Base-by-base conservation (phyloP, 2,113 vertebrate species). In the Noctilio leporinus region DNA sequence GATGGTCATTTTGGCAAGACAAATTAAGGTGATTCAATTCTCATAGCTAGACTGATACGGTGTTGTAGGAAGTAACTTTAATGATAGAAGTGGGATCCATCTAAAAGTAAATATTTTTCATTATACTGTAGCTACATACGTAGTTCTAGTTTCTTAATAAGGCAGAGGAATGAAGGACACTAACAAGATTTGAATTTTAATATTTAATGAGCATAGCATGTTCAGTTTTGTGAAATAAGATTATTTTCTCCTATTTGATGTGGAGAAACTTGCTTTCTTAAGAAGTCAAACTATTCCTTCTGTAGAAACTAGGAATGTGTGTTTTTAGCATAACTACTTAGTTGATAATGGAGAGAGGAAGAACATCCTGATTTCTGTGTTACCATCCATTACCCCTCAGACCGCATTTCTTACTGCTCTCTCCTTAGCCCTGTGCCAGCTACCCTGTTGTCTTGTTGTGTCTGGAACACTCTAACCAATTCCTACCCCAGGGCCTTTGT, bases 61-160 rank as follows among this genome's bases (percentile, higher is more conserved):
- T 55, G 20, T 92, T 16, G 40, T 90, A 85, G 45, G 78, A 94
- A 70, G 6, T 76, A 85, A 77, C 33, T 85, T 77, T 95, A 95
- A 35, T 43, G 30, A 76, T 26, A 47, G 10, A 87, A 73, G 14
- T n/a, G 14, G 64, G 9, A 84, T 38, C 72, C 88, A 67, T 2
- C 22, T 55, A 94, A 91, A 90, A 88, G 59, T 67, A 92, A 92
- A 84, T 5, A 45, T 80, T 67, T 89, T 15, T 90, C 80, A 43
- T 51, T 81, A 81, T 59, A 87, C 14, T 86, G 7, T 30, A 64
- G 14, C 49, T 76, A 59, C 30, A 69, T 45, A n/a, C 22, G 45
- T 77, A 93, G 45, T 76, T 93, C 22, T 40, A 62, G 78, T 75
- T 86, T 78, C 22, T 28, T 77, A 83, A 55, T 64, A 95, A 90